A percentile compares a stretch with the other conserved stretches of the same genome.
These are phyloP conservation scores for Trinectes maculatus DNA, from an alignment of 2,113 vertebrate genomes.

Conservation along the genomic window DNA sequence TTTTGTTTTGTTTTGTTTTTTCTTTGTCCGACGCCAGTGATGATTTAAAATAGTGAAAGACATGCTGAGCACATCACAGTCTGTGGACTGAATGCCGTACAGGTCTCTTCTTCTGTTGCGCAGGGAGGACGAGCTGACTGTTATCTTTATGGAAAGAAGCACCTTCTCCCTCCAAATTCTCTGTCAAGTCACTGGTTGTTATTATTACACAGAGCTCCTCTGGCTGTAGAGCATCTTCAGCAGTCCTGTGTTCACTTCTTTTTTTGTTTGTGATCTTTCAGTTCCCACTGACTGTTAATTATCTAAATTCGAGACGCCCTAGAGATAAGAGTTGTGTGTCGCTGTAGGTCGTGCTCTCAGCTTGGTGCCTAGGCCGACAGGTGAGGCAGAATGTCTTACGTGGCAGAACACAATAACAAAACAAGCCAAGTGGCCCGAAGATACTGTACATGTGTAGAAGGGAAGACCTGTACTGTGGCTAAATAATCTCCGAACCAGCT, in stretches of 20 bases:
- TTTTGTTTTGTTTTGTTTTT: constrained; percentile 37
- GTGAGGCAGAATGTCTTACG: constrained; percentile 48
- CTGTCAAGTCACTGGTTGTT: constrained; percentile 42
- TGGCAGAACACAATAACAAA: constrained; percentile 9
- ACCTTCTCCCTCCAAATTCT: constrained; percentile 11
- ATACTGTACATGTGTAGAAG: constrained; percentile 28
- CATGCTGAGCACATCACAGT: constrained; percentile 50
- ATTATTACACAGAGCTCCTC: constrained; percentile 12
- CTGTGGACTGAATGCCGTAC: constrained; percentile 34
- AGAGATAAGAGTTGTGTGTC: constrained; percentile 34
- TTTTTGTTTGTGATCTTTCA: constrained; percentile 32
- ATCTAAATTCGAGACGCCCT: constrained; percentile 20
- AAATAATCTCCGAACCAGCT: constrained; percentile 57
- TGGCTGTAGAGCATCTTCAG: constrained; percentile 14
- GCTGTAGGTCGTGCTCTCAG: constrained; percentile 52
- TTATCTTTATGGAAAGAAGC: constrained; percentile 16
- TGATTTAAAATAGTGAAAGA: constrained; percentile 62
- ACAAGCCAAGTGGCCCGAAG: constrained; percentile 1
- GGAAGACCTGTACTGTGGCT: constrained; percentile 55
- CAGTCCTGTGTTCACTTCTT: constrained; percentile 12
- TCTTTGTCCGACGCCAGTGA: constrained; percentile 60
- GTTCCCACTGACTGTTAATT: constrained; percentile 26
- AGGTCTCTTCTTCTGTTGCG: constrained; percentile 53
- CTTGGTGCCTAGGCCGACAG: constrained; percentile 59
- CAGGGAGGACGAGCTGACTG: constrained; percentile 16